Evolutionary conservation across 2,797 vertebrate species (phyloP).

Genomic region (Sebastiscus albofasciatus): DNA sequence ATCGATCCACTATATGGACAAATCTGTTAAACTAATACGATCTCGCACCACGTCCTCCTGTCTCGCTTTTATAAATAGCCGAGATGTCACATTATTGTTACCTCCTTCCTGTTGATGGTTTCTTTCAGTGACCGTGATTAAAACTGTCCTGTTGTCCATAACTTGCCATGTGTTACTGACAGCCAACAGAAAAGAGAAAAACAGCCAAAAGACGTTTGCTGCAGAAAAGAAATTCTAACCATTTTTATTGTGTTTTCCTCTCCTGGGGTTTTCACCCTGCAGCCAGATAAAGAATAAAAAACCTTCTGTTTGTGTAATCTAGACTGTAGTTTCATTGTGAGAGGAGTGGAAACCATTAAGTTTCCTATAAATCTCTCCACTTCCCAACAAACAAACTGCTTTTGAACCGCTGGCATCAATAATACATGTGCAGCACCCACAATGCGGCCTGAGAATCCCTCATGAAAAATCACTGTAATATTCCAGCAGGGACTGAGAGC

Average conservation of each 20-base stretch:
- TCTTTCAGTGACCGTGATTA: neutral
- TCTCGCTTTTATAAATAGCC: neutral
- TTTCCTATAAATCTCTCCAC: conserved; percentile 51
- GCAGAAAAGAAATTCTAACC: conserved; percentile 8
- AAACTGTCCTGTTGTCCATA: neutral
- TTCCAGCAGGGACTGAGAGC: conserved; percentile 11
- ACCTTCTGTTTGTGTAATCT: conserved; percentile 39
- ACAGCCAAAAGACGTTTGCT: neutral
- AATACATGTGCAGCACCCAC: conserved; percentile 43
- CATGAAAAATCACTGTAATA: conserved; percentile 56
- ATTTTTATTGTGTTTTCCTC: conserved; percentile 44
- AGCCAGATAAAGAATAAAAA: conserved; percentile 42
- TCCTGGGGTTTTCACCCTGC: conserved; percentile 31
- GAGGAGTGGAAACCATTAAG: conserved; percentile 42
- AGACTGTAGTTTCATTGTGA: conserved; percentile 33
- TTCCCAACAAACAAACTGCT: conserved; percentile 39
- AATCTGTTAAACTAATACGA: neutral
- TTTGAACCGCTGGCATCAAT: conserved; percentile 52
- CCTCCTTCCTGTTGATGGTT: neutral
- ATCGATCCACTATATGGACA: conserved; percentile 13
- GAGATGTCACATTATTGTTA: neutral
- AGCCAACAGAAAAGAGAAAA: neutral
- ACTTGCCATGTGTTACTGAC: neutral
- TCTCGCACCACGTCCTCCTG: neutral
- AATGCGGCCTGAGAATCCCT: conserved; percentile 20